Evolutionary conservation across 2,797 vertebrate genomes (phyloP), one percentile per base, ranked within the genome.

Genomic region (Podargus strigoides): DNA sequence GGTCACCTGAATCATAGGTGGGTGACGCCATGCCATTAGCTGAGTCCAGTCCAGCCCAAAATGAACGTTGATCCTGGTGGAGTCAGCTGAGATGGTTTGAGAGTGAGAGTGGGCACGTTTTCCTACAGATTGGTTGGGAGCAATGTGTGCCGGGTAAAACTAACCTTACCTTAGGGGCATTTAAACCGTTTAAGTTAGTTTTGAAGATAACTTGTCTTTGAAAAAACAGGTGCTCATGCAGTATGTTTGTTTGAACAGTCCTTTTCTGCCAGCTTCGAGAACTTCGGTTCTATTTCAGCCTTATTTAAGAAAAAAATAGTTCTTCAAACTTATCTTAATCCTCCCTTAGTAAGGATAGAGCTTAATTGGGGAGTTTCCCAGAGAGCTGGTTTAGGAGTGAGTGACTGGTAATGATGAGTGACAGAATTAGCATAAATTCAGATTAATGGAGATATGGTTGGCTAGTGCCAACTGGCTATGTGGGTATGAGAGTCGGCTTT

Each of bases 361-460:
- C 84, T 90, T 79, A 37, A 73, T 5, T 82, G 87, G 83, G 94
- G 79, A 93, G 95, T 94, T 95, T 93, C 85, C 87, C 95, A 91
- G 89, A 53, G 66, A 90, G 85, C 82, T 91, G 87, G 76, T 94
- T 94, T 91, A 23, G 20, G 79, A 91, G 77, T 78, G 92, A 85
- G 49, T 91, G 93, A n/a, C 64, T 89, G 66, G 69, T 91, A 79
- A 92, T 77, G 90, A 77, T 83, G 92, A 97, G 87, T 95, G 94
- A 95, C 89, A 95, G 87, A 92, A 94, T 92, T 93, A 95, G 63
- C 87, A 86, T 94, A 53, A 91, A 86, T 92, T 92, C 91, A 88
- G 94, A 84, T 91, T 72, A 86, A 68, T 64, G 74, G 59, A 72
- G 93, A 80, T 95, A 87, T 0, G 53, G 80, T n/a, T 91, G 87